phyloP scores from a whole-genome alignment of 2,797 vertebrate genomes.

The Syncerus caffer region DNA sequence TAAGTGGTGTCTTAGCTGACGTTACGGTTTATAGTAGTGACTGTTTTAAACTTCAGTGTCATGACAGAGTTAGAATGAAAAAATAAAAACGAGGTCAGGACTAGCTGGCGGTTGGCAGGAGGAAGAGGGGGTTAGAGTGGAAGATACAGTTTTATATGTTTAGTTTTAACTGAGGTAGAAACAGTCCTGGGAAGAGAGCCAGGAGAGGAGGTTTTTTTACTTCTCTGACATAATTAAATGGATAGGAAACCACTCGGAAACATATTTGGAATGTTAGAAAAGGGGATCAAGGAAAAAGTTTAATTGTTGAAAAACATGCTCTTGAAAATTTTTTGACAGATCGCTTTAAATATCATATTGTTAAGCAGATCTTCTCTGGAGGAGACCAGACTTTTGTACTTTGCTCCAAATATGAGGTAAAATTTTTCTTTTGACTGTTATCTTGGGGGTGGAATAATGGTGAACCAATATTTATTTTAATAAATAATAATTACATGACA shows the following conservation, averaged over 20 bases:
- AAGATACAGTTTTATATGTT: neutral
- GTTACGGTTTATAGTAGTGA: neutral
- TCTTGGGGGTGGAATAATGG: neutral
- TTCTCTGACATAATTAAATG: conserved; percentile 32
- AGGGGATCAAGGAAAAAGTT: neutral
- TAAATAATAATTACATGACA: neutral
- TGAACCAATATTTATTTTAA: neutral
- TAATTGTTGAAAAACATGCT: conserved; percentile 45
- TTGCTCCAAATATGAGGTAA: conserved; percentile 91
- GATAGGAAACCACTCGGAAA: neutral
- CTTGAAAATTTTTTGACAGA: conserved; percentile 76
- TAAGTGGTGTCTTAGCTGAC: neutral
- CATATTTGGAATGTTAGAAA: neutral
- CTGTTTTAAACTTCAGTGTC: neutral
- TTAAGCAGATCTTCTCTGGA: conserved; percentile 94
- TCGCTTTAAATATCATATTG: conserved; percentile 85
- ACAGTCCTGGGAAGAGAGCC: neutral
- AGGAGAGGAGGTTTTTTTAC: neutral
- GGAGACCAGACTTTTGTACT: conserved; percentile 95
- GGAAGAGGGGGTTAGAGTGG: neutral
- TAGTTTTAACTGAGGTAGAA: conserved; percentile 49
- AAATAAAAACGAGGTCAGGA: conserved; percentile 15
- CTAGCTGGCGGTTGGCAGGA: neutral
- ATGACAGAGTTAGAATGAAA: conserved; percentile 29
- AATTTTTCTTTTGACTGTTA: conserved; percentile 42